Evolutionary conservation across 1,140 invertebrate species (phyloP).

Genomic region (Eriosoma lanigerum): DNA sequence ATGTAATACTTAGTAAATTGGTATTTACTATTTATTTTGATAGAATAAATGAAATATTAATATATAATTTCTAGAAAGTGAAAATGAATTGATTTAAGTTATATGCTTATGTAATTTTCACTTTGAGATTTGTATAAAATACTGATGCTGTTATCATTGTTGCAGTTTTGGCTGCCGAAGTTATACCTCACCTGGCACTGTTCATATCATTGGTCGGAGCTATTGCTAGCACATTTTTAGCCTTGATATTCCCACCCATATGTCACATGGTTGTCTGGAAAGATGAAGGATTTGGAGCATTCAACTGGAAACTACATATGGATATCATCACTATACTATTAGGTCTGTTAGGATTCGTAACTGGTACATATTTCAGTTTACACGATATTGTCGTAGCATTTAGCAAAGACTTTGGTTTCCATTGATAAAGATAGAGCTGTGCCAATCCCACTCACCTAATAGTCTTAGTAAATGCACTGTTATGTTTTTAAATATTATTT

Average conservation of each 20-base stretch:
- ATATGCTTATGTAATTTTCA: too few relatives aligned
- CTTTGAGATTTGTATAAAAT: too few relatives aligned
- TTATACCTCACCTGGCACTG: constrained; percentile 79
- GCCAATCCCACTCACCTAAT: constrained; percentile 26
- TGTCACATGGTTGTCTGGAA: constrained; percentile 52
- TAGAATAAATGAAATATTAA: too few relatives aligned
- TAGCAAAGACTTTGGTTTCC: constrained; percentile 46
- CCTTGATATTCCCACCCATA: constrained; percentile 80
- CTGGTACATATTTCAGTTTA: constrained; percentile 51
- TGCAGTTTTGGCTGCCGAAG: constrained; percentile 75
- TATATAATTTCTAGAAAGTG: too few relatives aligned
- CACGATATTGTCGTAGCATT: constrained; percentile 51
- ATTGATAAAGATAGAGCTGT: constrained; percentile 19
- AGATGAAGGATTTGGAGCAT: constrained; percentile 47
- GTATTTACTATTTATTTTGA: too few relatives aligned
- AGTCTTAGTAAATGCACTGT: constrained; percentile 44
- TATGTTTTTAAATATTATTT: constrained; percentile 38
- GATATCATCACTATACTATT: constrained; percentile 49
- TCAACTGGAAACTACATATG: constrained; percentile 50
- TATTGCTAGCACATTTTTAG: constrained; percentile 80
- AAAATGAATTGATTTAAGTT: too few relatives aligned
- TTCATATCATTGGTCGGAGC: constrained; percentile 91
- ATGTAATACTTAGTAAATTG: too few relatives aligned
- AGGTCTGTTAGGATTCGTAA: constrained; percentile 48
- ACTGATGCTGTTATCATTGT: too few relatives aligned